Evolutionary conservation across 2,113 vertebrate genomes (phyloP).

Genomic region (Oplegnathus fasciatus): DNA sequence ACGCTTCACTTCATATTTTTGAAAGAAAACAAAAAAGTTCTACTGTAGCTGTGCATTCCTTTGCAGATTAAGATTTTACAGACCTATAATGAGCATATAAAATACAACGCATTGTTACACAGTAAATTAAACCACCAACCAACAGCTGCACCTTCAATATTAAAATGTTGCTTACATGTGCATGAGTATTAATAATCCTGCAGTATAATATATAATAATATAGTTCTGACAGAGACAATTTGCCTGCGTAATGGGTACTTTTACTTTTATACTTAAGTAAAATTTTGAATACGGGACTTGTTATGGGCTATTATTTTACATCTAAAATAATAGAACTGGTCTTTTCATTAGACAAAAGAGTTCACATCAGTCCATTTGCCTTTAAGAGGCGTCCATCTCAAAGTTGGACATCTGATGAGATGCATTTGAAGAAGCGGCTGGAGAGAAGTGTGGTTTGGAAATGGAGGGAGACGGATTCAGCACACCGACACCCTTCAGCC

Average conservation of each 20-base stretch:
- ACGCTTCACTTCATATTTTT: neutral
- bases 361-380: neutral
- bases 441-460: conserved; percentile 37
- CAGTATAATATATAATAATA: neutral
- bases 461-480: conserved; percentile 21
- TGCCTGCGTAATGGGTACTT: neutral
- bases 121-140: neutral
- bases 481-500: neutral
- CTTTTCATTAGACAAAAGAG: neutral
- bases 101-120: neutral
- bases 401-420: neutral
- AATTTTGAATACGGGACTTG: neutral
- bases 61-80: neutral
- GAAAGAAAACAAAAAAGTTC: too few relatives aligned
- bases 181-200: neutral
- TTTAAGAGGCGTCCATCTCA: neutral
- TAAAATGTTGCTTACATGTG: neutral
- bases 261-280: neutral
- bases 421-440: neutral
- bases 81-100: neutral
- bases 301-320: neutral
- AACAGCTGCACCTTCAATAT: neutral
- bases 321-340: too few relatives aligned
- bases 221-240: neutral
- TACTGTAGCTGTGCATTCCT: neutral